These are phyloP conservation scores for Spongia lamella DNA, from an alignment of 37 sponge, comb jelly and placozoan genomes.

Conservation along the genomic window DNA sequence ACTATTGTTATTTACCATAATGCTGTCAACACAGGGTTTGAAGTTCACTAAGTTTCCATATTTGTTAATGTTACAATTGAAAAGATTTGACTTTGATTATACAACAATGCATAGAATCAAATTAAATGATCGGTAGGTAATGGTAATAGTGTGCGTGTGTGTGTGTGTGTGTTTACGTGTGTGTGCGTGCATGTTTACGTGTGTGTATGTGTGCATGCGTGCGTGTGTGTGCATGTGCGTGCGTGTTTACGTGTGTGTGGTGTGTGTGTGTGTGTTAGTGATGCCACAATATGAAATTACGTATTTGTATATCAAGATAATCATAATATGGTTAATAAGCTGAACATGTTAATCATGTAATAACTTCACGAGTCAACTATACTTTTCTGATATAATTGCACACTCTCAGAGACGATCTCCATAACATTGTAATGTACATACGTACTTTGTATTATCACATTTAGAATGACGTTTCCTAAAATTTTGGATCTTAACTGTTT, in stretches of 20 bases:
- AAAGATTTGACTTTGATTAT: constrained; percentile 94
- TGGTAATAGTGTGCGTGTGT: too few species aligned
- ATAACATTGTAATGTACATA: too few species aligned
- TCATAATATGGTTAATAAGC: neutral
- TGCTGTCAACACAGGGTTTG: constrained; percentile 72
- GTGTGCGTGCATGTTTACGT: too few species aligned
- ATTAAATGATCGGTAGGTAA: constrained; percentile 78
- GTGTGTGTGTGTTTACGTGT: neutral
- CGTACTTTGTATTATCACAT: too few species aligned
- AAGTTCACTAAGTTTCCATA: constrained; percentile 89
- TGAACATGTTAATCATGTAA: too few species aligned
- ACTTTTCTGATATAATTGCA: neutral
- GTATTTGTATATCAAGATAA: neutral
- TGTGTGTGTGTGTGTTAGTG: too few species aligned
- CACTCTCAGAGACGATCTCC: too few species aligned
- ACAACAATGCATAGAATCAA: constrained; percentile 87
- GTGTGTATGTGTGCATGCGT: neutral
- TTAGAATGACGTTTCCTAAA: constrained; percentile 86
- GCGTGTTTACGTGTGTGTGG: too few species aligned
- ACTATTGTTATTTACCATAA: constrained; percentile 81
- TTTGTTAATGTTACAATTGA: constrained; percentile 88
- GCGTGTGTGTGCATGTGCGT: neutral
- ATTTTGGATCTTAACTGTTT: constrained; percentile 74
- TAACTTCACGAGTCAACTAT: neutral
- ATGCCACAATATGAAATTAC: neutral